phyloP scores from a whole-genome alignment of 2,888 invertebrate genomes.

The Alitta virens region DNA sequence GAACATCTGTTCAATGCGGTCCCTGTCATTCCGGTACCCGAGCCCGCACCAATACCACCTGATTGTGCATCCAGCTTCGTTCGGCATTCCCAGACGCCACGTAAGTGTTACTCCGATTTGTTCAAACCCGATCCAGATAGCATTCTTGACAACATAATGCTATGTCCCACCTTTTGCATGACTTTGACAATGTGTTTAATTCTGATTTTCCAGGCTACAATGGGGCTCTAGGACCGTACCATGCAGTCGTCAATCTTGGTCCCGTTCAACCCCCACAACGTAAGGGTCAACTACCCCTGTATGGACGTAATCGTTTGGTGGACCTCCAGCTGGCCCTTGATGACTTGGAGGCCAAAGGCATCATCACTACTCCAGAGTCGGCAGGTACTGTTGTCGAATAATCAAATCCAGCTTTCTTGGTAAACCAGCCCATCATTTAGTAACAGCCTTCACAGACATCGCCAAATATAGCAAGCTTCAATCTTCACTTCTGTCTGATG shows the following conservation, averaged over 20 bases:
- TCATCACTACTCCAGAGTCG: constrained; percentile 11
- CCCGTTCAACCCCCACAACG: constrained; percentile 15
- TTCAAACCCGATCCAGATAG: constrained; percentile 24
- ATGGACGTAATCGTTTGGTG: constrained; percentile 11
- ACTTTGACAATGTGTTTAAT: constrained; percentile 8
- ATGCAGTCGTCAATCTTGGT: constrained; percentile 8
- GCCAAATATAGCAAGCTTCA: background rate
- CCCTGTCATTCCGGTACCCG: no score
- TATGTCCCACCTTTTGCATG: background rate
- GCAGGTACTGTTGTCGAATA: constrained; percentile 13
- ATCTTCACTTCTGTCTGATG: background rate
- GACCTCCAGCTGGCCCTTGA: constrained; percentile 18
- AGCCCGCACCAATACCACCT: no score
- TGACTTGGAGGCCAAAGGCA: constrained; percentile 10
- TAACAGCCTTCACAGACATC: background rate
- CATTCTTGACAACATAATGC: constrained; percentile 3
- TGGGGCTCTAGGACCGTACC: background rate
- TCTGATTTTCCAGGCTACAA: background rate
- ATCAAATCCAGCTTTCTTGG: constrained; percentile 1
- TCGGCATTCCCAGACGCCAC: no score
- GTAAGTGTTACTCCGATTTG: background rate
- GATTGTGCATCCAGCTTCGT: no score
- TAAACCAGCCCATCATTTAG: background rate
- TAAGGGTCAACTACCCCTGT: constrained; percentile 20
- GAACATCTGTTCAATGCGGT: no score